phyloP scores from a whole-genome alignment of 92 coral and sea anemone species.

The Phenganax marumi region DNA sequence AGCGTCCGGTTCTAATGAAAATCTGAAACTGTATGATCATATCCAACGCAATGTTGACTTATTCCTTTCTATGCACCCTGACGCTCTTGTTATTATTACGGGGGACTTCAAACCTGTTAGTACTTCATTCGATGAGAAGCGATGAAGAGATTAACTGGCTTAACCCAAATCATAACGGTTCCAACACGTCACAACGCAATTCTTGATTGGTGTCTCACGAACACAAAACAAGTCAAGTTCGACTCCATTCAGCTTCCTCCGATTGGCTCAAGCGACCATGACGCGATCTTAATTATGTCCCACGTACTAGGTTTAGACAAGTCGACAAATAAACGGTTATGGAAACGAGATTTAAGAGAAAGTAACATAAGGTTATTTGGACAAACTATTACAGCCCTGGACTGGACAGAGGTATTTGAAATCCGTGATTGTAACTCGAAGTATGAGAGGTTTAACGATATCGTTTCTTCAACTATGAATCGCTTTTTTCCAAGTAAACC shows the following conservation, averaged over 20 bases:
- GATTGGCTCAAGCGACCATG: conserved; percentile 58
- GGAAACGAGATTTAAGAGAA: neutral
- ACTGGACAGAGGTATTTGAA: no score
- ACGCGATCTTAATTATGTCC: no score
- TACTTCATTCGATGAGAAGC: conserved; percentile 3
- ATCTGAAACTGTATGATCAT: neutral
- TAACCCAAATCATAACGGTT: neutral
- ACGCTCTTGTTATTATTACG: neutral
- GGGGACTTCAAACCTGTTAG: conserved; percentile 1
- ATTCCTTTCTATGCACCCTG: neutral
- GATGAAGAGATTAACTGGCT: neutral
- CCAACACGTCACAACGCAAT: neutral
- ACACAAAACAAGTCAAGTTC: conserved; percentile 46
- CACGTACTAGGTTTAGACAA: conserved; percentile 37
- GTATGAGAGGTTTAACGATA: no score
- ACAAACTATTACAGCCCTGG: no score
- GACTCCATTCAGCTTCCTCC: conserved; percentile 52
- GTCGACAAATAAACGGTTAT: neutral
- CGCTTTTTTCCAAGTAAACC: no score
- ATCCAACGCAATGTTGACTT: neutral
- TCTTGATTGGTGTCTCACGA: neutral
- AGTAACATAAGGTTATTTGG: no score
- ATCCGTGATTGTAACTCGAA: no score
- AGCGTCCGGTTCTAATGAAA: neutral
- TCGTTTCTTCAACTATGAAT: no score